These are phyloP conservation scores for Triops longicaudatus DNA, from an alignment of 1,140 invertebrate genomes.

Conservation along the genomic window DNA sequence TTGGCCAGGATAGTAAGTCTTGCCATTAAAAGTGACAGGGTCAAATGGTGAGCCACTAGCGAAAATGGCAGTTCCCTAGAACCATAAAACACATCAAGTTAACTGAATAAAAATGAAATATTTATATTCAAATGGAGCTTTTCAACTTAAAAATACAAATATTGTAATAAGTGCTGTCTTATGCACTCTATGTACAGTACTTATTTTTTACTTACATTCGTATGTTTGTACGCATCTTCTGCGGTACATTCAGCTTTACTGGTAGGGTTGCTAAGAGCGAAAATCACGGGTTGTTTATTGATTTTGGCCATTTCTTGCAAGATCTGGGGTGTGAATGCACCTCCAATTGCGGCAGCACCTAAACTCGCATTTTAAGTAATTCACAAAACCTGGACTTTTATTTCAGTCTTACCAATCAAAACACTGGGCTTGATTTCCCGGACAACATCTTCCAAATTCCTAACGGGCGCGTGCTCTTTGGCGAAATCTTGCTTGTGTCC, in stretches of 20 bases:
- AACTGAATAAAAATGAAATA: slow-evolving; percentile 27
- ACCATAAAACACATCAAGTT: slow-evolving; percentile 23
- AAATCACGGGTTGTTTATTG: slow-evolving; percentile 82
- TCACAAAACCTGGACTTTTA: neutral
- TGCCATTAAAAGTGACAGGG: slow-evolving; percentile 64
- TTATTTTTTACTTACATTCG: slow-evolving; percentile 56
- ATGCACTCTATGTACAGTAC: neutral
- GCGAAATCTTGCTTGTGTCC: slow-evolving; percentile 73
- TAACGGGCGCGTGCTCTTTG: slow-evolving; percentile 68
- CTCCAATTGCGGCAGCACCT: slow-evolving; percentile 79
- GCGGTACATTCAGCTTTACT: slow-evolving; percentile 94
- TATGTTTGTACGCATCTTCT: slow-evolving; percentile 75
- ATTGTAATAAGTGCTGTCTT: too few species aligned
- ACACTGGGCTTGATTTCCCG: slow-evolving; percentile 72
- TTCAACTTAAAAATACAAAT: slow-evolving; percentile 19
- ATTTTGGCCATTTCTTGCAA: slow-evolving; percentile 74
- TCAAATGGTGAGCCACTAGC: slow-evolving; percentile 87
- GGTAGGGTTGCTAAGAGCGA: slow-evolving; percentile 93
- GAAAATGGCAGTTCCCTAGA: slow-evolving; percentile 77
- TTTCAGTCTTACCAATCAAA: slow-evolving; percentile 59
- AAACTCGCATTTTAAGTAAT: slow-evolving; percentile 25
- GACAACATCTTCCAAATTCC: slow-evolving; percentile 66
- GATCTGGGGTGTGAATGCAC: slow-evolving; percentile 79
- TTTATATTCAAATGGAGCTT: too few species aligned
- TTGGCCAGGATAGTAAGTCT: slow-evolving; percentile 78